Evolutionary conservation across 2,113 vertebrate genomes (phyloP), one percentile per base, ranked within the genome.

Genomic region (Cryptoleucopteryx plumbea): DNA sequence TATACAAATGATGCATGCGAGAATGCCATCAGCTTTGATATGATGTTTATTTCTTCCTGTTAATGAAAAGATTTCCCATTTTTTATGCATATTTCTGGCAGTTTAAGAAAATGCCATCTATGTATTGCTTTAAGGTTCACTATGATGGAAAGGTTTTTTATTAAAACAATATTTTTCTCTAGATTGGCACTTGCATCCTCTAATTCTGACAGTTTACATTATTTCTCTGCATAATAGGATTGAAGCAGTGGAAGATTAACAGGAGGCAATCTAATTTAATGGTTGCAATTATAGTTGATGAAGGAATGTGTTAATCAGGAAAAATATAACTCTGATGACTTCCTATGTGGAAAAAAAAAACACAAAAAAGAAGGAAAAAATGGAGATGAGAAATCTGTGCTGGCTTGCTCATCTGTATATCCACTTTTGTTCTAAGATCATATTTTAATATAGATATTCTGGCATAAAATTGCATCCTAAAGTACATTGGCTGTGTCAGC

Each of bases 241-340:
- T 90, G 91, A 95, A 97, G 82, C 67, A 77, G 91, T 72, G n/a
- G 73, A 98, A 98, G 93, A 97, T 94, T 93, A 96, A 97, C 94
- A 98, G 86, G 86, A 98, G 75, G 92, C 95, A 98, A 97, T 97
- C 93, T 97, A 96, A 94, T 96, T 97, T 98, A 97, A 97, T 98
- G 88, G 88, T 77, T 97, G 87, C 88, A 97, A 98, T 98, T 98
- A 98, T 77, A 95, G 86, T 96, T 98, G 97, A 97, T 97, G 97
- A 97, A 97, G 91, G 96, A 97, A 97, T 84, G 86, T 96, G 95
- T 94, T 98, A 96, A 98, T 98, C 94, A 91, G 94, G 67, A 81
- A 95, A 97, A 96, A 97, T 92, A 87, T 82, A 96, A 86, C 75
- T 92, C 32, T 43, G 91, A 93, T 97, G 94, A 96, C 63, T 96